These are phyloP conservation scores for Spilogale gracilis DNA, from an alignment of 2,113 vertebrate genomes.

Conservation along the genomic window DNA sequence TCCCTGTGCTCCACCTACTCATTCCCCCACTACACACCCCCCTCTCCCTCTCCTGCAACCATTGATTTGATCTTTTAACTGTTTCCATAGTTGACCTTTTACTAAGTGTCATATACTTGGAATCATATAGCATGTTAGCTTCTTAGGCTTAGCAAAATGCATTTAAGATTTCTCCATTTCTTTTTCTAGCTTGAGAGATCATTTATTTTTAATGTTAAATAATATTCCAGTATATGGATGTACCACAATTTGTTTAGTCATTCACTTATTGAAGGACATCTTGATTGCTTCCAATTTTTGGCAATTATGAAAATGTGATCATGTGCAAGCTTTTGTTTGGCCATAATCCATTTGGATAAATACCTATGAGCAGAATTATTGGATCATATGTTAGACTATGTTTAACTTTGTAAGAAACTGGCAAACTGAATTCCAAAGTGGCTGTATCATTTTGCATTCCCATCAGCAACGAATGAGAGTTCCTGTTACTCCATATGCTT, in stretches of 20 bases:
- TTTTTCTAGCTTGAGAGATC: neutral
- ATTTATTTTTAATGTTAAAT: constrained; percentile 30
- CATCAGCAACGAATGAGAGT: neutral
- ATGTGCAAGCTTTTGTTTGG: neutral
- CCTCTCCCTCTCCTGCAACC: neutral
- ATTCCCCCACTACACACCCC: fast-evolving
- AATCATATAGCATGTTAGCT: neutral
- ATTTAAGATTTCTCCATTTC: neutral
- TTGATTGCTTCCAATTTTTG: neutral
- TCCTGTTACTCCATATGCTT: neutral
- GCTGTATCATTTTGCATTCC: neutral
- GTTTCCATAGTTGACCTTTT: neutral
- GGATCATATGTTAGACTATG: neutral
- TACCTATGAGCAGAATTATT: neutral
- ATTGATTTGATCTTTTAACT: neutral
- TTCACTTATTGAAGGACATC: neutral
- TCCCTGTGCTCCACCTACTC: fast-evolving
- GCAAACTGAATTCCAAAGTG: neutral
- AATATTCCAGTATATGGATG: neutral
- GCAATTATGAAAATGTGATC: neutral
- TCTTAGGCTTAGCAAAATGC: neutral
- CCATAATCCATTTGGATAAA: constrained; percentile 15
- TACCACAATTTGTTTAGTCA: neutral
- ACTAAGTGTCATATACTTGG: neutral
- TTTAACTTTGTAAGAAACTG: neutral